phyloP scores from a whole-genome alignment of 35 echinoderm and acorn worm species.

The Lytechinus variegatus region DNA sequence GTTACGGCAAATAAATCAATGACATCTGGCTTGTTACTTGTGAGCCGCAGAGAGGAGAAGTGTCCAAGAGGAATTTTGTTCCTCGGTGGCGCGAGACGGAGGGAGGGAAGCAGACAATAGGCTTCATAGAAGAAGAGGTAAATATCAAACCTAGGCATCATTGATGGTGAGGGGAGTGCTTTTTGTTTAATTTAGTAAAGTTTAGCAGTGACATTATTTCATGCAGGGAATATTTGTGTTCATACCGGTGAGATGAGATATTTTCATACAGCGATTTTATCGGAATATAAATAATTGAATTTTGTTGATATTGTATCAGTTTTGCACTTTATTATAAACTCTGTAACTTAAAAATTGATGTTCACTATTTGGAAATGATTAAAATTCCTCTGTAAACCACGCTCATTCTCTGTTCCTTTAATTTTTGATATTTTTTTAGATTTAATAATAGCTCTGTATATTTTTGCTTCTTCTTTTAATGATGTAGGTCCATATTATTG shows the following conservation, averaged over 20 bases:
- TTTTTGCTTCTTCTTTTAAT: too few relatives aligned
- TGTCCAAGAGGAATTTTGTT: not conserved
- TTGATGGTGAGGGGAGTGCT: not conserved
- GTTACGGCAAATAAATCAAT: not conserved
- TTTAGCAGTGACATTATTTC: not conserved
- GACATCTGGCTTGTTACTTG: not conserved
- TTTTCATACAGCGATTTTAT: not conserved
- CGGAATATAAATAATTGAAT: too few relatives aligned
- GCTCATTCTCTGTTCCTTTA: too few relatives aligned
- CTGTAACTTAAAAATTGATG: too few relatives aligned
- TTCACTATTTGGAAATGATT: too few relatives aligned
- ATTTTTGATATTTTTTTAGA: too few relatives aligned
- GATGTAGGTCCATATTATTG: too few relatives aligned
- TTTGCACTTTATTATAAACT: too few relatives aligned
- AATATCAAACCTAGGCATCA: not conserved
- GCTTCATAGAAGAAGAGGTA: not conserved
- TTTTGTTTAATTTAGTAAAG: not conserved
- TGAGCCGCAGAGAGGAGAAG: not conserved
- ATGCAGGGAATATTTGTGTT: not conserved
- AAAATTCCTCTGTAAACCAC: too few relatives aligned
- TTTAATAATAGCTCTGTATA: too few relatives aligned
- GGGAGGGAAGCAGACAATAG: not conserved
- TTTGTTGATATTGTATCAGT: too few relatives aligned
- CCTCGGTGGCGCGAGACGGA: not conserved
- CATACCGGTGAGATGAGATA: not conserved